A percentile compares a stretch with the other conserved stretches of the same genome.
These are phyloP conservation scores for Chrysolophus pictus DNA, from an alignment of 2,797 vertebrate species.

Conservation along the genomic window DNA sequence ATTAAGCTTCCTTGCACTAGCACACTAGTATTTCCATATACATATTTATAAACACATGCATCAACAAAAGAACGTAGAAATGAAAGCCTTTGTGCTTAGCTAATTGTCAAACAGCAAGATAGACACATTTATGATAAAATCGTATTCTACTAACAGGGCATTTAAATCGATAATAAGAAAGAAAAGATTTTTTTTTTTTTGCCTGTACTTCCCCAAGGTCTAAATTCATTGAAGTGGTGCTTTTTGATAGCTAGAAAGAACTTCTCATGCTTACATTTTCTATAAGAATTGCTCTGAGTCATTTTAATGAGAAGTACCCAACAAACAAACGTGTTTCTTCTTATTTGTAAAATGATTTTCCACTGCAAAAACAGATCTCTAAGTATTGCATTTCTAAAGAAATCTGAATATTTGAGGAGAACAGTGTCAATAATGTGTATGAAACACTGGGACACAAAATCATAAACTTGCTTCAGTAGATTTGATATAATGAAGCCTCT, in stretches of 20 bases:
- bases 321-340: background rate
- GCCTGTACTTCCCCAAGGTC: background rate
- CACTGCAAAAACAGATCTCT: background rate
- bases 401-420: background rate
- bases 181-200: background rate
- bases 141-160: background rate
- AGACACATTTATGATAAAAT: background rate
- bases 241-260: background rate
- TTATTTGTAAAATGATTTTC: background rate
- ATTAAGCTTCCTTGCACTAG: background rate
- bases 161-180: background rate
- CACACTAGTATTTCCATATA: background rate
- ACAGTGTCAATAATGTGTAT: background rate
- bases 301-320: background rate
- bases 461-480: background rate
- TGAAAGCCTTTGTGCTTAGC: background rate
- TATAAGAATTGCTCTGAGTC: background rate
- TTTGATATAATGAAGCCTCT: fast-evolving
- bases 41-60: background rate
- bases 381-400: background rate
- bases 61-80: background rate
- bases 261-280: background rate
- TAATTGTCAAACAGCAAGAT: background rate
- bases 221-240: background rate
- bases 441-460: background rate